Conservation (phyloP, 2,888 invertebrate genomes). For the Cheilosia pagana region DNA sequence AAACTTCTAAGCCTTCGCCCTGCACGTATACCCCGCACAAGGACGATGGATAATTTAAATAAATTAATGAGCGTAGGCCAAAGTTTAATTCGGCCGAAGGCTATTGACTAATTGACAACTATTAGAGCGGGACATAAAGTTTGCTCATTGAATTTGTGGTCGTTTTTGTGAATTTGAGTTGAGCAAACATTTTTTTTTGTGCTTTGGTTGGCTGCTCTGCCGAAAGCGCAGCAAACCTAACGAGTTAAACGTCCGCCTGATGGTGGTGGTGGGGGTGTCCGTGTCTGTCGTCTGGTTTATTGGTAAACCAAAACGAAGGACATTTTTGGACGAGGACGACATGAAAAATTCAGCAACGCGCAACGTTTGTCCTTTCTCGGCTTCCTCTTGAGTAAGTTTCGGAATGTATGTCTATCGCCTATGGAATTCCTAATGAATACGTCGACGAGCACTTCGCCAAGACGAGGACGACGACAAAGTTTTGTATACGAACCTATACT, state of each 20-base stretch:
- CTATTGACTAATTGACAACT: constrained; percentile 75
- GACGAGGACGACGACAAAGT: constrained; percentile 29
- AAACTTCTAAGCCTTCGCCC: not conserved
- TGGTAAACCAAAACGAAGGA: constrained; percentile 48
- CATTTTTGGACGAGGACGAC: constrained; percentile 28
- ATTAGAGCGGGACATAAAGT: constrained; percentile 73
- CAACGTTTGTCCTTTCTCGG: constrained; percentile 34
- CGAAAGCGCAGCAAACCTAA: constrained; percentile 44
- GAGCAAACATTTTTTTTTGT: constrained; percentile 3
- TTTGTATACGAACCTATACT: constrained; percentile 20
- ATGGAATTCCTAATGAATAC: constrained; percentile 66
- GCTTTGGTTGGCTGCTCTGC: constrained; percentile 12
- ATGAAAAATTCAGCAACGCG: constrained; percentile 34
- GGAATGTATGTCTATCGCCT: constrained; percentile 55
- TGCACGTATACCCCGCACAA: not conserved
- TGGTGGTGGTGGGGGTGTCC: constrained; percentile 1
- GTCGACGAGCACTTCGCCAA: not conserved
- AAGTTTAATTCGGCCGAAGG: constrained; percentile 70
- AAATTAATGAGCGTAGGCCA: constrained; percentile 72
- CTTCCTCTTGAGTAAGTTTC: constrained; percentile 48
- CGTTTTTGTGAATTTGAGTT: constrained; percentile 50
- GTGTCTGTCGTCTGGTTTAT: constrained; percentile 33
- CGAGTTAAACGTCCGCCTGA: constrained; percentile 49
- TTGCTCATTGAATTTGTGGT: constrained; percentile 72
- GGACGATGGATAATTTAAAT: constrained; percentile 68